Evolutionary conservation across 2,797 vertebrate species (phyloP), one percentile per base, ranked within the genome.

Genomic region (Peromyscus melanophrys): DNA sequence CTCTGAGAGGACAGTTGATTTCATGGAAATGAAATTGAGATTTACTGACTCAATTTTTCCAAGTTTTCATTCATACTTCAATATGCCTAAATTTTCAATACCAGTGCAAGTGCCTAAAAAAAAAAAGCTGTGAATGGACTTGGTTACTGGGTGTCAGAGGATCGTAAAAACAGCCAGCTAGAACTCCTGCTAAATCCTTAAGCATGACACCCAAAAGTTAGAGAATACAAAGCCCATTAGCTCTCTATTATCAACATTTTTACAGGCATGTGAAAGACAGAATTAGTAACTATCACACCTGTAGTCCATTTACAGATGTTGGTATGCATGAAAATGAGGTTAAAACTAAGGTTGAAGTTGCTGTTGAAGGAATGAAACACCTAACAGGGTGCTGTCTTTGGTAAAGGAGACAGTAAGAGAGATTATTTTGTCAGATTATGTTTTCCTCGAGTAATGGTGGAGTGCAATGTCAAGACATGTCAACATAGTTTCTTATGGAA

Each of bases 261-360:
- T 88, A 14, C 52, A 52, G 52, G 13, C 52, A 52, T 52, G 52
- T 1, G 3, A 52, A 52, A 5, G 52, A 65, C 29, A 73, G 76
- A 73, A 11, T 23, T 40, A 23, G 6, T 75, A 84, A n/a, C n/a
- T 6, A 61, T 71, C 19, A 75, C 17, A 13, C 73, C 0, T n/a
- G 1, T 1, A 84, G 6, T 23, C 8, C 3, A 11, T 92, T 65
- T 75, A 61, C 4, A 88, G 87, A 37, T 8, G 34, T 61, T 49
- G 5, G 6, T 31, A 12, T 6, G 17, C 29, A 6, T 69, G 46
- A 49, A 43, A 71, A 57, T 95, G 65, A 14, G 6, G 6, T 31
- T 77, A 82, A 94, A 67, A 89, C 17, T 37, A 94, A 69, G 59
- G 52, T n/a, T n/a, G n/a, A 92, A 12, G 11, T 34, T 80, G n/a